Conservation (phyloP, 2,113 vertebrate species). For the Dryoscopus gambensis region DNA sequence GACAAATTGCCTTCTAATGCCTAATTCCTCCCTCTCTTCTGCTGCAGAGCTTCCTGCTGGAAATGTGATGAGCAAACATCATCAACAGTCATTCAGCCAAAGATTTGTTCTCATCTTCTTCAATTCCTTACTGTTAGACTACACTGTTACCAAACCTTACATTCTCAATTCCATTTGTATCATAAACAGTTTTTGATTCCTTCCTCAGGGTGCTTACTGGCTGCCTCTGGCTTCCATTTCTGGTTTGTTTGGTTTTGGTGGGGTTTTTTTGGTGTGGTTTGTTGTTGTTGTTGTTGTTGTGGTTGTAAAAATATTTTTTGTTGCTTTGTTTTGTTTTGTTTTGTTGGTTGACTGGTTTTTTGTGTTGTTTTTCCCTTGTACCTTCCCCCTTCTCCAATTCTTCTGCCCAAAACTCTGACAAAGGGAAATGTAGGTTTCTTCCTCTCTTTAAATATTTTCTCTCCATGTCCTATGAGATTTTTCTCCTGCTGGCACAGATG, state of each 20-base stretch:
- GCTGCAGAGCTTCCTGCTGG: not conserved
- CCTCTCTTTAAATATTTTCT: not conserved
- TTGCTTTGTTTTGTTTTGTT: not conserved
- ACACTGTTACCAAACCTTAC: not conserved
- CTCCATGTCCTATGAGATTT: not conserved
- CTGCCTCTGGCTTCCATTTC: not conserved
- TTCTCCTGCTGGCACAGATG: not conserved
- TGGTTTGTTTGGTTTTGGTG: not conserved
- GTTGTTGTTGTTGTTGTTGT: too few relatives aligned
- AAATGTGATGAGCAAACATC: not conserved
- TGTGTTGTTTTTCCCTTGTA: not conserved
- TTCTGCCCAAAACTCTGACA: not conserved
- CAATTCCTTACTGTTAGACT: not conserved
- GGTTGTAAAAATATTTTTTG: not conserved
- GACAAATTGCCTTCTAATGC: not conserved
- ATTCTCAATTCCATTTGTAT: not conserved
- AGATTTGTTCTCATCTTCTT: not conserved
- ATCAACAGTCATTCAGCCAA: not conserved
- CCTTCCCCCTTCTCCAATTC: not conserved
- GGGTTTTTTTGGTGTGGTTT: not conserved
- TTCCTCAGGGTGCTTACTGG: not conserved
- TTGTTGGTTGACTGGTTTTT: not conserved
- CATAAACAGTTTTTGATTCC: not conserved
- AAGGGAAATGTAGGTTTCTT: not conserved
- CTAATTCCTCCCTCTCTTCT: not conserved